phyloP scores from a whole-genome alignment of 2,888 invertebrate genomes.

The Cinara cedri region DNA sequence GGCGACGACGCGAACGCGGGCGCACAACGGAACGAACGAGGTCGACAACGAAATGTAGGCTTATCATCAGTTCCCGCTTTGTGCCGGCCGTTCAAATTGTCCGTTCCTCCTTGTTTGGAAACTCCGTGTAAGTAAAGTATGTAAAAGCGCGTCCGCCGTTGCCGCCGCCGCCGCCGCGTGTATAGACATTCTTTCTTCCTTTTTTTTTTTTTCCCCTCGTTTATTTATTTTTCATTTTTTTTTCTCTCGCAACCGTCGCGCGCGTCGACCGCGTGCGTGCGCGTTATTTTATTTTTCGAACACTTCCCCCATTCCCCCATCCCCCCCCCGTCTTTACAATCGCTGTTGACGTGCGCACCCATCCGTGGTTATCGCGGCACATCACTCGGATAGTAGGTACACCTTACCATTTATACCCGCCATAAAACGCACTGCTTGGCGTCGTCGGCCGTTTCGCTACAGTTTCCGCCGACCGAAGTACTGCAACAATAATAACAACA shows the following conservation, averaged over 20 bases:
- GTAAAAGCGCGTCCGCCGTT: constrained; percentile 46
- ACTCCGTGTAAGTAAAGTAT: constrained; percentile 57
- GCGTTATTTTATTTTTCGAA: background rate
- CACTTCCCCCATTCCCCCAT: background rate
- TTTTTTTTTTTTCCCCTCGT: constrained; percentile 54
- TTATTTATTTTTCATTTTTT: constrained; percentile 50
- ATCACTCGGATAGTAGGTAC: no score
- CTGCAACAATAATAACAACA: no score
- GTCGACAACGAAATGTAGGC: constrained; percentile 66
- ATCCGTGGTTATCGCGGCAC: background rate
- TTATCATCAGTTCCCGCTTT: constrained; percentile 59
- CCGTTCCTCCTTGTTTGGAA: constrained; percentile 59
- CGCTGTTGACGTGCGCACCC: no score
- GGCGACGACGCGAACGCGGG: constrained; percentile 55
- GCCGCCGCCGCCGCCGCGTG: no score
- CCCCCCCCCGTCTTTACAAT: no score
- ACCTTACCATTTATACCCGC: background rate
- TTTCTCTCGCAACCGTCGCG: constrained; percentile 42
- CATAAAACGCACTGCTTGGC: no score
- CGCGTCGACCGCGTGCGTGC: background rate
- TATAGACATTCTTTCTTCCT: constrained; percentile 56
- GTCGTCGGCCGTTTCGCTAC: no score
- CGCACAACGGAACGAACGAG: constrained; percentile 65
- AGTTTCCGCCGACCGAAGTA: no score
- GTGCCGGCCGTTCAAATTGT: constrained; percentile 59